Evolutionary conservation across 2,888 invertebrate species (phyloP).

Genomic region (Melipona beecheii): DNA sequence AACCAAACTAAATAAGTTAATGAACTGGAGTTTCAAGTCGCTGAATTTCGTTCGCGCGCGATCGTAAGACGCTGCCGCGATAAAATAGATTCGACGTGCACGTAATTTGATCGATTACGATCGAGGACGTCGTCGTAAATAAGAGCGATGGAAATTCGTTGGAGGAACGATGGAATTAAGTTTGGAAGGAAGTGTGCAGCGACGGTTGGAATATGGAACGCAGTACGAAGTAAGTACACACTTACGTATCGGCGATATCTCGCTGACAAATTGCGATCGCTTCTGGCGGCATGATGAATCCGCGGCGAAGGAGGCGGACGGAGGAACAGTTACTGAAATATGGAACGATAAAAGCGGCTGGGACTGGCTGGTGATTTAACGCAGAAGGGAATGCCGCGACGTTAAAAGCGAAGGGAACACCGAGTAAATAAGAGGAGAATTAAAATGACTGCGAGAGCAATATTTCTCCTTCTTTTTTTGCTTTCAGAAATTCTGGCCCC

Average conservation of each 20-base stretch:
- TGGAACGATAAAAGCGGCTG: slow-evolving; percentile 28
- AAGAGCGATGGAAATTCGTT: background rate
- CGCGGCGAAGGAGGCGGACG: slow-evolving; percentile 5
- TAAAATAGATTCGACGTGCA: background rate
- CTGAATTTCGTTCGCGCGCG: background rate
- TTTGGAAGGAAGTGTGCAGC: background rate
- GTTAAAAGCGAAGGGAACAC: background rate
- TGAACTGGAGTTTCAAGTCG: background rate
- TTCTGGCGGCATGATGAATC: slow-evolving; percentile 35
- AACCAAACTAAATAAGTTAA: background rate
- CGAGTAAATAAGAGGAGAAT: background rate
- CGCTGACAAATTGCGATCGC: slow-evolving; percentile 43
- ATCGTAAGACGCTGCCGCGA: background rate
- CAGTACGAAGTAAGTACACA: background rate
- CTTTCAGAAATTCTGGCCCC: background rate
- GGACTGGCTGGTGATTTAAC: slow-evolving; percentile 18
- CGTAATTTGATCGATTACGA: slow-evolving; percentile 12
- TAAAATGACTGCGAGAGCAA: background rate
- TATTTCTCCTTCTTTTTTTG: background rate
- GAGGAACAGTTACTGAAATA: slow-evolving; percentile 32
- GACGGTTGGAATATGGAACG: slow-evolving; percentile 4
- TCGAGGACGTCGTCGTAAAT: slow-evolving; percentile 5
- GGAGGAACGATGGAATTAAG: background rate
- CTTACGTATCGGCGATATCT: slow-evolving; percentile 17
- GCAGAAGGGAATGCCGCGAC: background rate